A percentile compares a stretch with the other conserved stretches of the same genome.
These are phyloP conservation scores for Gari tellinella DNA, from an alignment of 2,888 invertebrate genomes.

Conservation along the genomic window DNA sequence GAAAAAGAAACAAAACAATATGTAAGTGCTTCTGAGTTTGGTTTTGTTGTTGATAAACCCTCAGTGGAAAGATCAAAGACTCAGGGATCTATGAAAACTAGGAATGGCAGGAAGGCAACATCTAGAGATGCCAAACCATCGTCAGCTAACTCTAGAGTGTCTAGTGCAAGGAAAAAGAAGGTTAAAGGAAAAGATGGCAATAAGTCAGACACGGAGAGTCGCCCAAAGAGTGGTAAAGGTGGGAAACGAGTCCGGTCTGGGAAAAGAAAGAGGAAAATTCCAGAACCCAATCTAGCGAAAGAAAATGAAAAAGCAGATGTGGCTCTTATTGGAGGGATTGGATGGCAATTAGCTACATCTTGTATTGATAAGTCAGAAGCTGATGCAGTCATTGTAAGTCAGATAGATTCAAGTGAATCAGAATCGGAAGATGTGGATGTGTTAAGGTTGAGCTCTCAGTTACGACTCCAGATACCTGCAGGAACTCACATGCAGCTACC, in stretches of 20 bases:
- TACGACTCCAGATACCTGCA: constrained; percentile 31
- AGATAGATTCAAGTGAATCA: constrained; percentile 63
- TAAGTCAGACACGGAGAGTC: constrained; percentile 59
- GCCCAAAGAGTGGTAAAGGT: constrained; percentile 74
- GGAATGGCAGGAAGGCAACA: constrained; percentile 54
- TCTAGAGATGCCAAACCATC: constrained; percentile 60
- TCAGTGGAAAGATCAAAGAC: constrained; percentile 66
- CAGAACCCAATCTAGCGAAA: constrained; percentile 56
- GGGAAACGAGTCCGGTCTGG: constrained; percentile 66
- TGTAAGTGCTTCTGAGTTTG: constrained; percentile 63
- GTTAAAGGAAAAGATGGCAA: constrained; percentile 67
- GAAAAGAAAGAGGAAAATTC: constrained; percentile 63
- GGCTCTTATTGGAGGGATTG: constrained; percentile 79
- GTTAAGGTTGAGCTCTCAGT: constrained; percentile 10
- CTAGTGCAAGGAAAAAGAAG: constrained; percentile 58
- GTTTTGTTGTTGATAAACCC: constrained; percentile 67
- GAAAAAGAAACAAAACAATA: constrained; percentile 39
- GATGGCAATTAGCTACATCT: constrained; percentile 78
- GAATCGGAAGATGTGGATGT: constrained; percentile 56
- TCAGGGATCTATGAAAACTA: constrained; percentile 60
- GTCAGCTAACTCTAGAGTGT: constrained; percentile 62
- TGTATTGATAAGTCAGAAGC: constrained; percentile 75
- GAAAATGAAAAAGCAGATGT: constrained; percentile 71
- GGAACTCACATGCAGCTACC: constrained; percentile 24
- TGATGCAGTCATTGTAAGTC: constrained; percentile 63